Conservation (phyloP, 1,140 invertebrate species). For the Formica selysi region DNA sequence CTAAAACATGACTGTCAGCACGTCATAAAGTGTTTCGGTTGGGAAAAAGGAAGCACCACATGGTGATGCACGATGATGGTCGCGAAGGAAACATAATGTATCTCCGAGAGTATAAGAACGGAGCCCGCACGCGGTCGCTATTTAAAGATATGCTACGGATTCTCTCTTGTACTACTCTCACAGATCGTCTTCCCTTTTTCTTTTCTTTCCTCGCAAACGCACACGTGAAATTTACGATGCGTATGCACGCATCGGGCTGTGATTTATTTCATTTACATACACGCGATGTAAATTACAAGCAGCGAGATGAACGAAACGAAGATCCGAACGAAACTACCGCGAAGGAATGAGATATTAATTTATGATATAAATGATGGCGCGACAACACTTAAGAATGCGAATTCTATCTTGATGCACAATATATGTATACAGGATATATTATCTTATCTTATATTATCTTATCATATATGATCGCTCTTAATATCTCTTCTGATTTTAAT, state of each 20-base stretch:
- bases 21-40: slow-evolving; percentile 77
- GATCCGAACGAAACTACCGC: neutral
- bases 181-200: neutral
- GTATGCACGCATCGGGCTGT: slow-evolving; percentile 1
- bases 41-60: slow-evolving; percentile 70
- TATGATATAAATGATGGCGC: neutral
- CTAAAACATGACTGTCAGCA: slow-evolving; percentile 79
- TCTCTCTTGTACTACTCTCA: neutral
- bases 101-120: slow-evolving; percentile 54
- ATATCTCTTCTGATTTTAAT: neutral
- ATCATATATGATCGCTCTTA: neutral
- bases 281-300: slow-evolving; percentile 4
- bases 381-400: neutral
- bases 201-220: neutral
- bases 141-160: slow-evolving; percentile 30
- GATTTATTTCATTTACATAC: slow-evolving; percentile 54
- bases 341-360: slow-evolving; percentile 25
- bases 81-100: slow-evolving; percentile 70
- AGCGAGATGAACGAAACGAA: neutral
- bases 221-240: slow-evolving; percentile 29
- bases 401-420: neutral
- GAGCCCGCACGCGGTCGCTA: slow-evolving; percentile 9
- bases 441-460: neutral
- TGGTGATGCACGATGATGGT: slow-evolving; percentile 74
- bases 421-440: neutral